phyloP scores from a whole-genome alignment of 2,113 vertebrate genomes.

The Eclectus roratus region DNA sequence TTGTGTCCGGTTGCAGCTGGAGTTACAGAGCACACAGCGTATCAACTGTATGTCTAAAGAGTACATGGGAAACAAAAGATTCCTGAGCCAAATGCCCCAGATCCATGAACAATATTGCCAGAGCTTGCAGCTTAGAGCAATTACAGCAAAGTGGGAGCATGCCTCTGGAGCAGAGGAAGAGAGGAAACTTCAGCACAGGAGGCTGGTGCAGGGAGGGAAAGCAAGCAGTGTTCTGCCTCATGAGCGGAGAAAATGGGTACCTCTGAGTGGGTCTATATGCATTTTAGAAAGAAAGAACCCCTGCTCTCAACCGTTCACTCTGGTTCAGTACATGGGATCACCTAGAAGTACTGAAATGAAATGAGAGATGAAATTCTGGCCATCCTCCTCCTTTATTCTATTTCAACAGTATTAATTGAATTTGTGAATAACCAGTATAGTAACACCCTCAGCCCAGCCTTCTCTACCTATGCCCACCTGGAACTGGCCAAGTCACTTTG shows the following conservation, averaged over 20 bases:
- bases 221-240: background rate
- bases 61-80: background rate
- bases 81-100: background rate
- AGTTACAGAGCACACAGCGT: background rate
- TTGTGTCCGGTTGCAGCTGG: fast-evolving
- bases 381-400: background rate
- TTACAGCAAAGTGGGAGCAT: fast-evolving
- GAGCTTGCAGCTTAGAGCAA: background rate
- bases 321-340: background rate
- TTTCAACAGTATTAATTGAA: background rate
- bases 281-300: background rate
- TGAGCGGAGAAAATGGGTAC: background rate
- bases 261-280: background rate
- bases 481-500: background rate
- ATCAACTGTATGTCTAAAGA: background rate
- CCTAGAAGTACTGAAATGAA: background rate
- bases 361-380: background rate
- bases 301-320: background rate
- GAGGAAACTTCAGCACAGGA: background rate
- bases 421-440: background rate
- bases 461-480: background rate
- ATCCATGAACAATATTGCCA: fast-evolving
- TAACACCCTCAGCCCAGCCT: background rate
- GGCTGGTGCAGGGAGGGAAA: background rate
- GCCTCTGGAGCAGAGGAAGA: background rate